Evolutionary conservation across 2,888 invertebrate species (phyloP), one percentile per base, ranked within the genome.

Genomic region (Calameuta idolon): DNA sequence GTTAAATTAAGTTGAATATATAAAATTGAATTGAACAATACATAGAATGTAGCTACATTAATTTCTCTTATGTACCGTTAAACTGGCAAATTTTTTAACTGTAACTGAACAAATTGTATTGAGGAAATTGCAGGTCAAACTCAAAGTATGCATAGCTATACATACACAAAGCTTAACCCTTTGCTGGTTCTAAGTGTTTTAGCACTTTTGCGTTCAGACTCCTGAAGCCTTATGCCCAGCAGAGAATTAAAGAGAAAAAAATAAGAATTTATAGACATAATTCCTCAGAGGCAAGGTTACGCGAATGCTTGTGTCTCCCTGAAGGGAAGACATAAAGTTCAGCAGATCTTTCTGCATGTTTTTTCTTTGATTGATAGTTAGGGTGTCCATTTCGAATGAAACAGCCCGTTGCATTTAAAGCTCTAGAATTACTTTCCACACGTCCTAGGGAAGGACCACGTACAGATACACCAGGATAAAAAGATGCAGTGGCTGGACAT

Each of bases 381-480:
- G 79, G 74, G 23, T 84, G 77, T 23, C 82, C 82, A 69, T 86
- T 83, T 15, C 82, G 80, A 34, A 84, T 81, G 69, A 81, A 84
- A 76, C 82, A 83, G 30, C 80, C 79, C 5, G 81, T 75, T 23
- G 79, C 81, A 33, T 79, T 84, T 40, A 83, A 81, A n/a, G 75
- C 79, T 35, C 83, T 85, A n/a, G 76, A 35, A 34, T 78, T 78
- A 11, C 79, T 30, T 69, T 84, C 82, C 35, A 77, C 80, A 34
- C 82, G 79, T n/a, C 84, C 81, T 69, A 82, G 79, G 12, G 86
- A 81, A 4, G 86, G 80, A 69, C 84, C 86, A 77, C 86, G 81
- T 11, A 87, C 80, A 11, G 88, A 85, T 12, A 86, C 82, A 3
- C 89, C 87, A 75, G 87, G 84, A 79, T 88, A 89, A 79, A 89